Base-by-base conservation (phyloP, 2,113 vertebrate species). In the Chinchilla lanigera region DNA sequence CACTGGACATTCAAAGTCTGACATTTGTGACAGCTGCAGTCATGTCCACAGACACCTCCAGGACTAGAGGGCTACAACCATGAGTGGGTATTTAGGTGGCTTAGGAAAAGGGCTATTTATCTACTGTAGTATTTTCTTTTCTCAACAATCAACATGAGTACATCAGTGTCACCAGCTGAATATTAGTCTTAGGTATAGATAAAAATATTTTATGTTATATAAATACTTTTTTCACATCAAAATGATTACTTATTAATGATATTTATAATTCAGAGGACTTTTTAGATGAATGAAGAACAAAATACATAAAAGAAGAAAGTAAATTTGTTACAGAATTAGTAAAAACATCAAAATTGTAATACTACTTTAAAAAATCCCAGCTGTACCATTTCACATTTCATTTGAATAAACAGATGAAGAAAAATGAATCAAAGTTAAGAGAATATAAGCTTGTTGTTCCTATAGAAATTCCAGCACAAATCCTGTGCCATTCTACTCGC, bases 381-480 rank as follows among this genome's bases (percentile, higher is more conserved):
- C 1, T 44, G 0, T 73, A 65, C 5, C 30, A 91, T 56, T 80
- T 1, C 11, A 67, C 77, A 38, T 88, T 94, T 82, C 11, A 50
- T 54, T 92, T 95, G 77, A 89, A 78, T 71, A 92, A 81, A 87
- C n/a, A 71, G 9, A 75, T 19, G 93, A 86, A 78, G n/a, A 75
- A 52, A 47, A 85, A 94, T 92, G 28, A 92, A 30, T 83, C 47
- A 24, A 60, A 54, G 5, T 77, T 86, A 35, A 82, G 20, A 92
- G 22, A 82, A 7, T 35, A 12, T 26, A 22, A 83, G 13, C 3
- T 58, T 81, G 8, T 4, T 44, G 3, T 83, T 91, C 17, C 28
- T 28, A 19, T 78, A 58, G 22, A 92, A 80, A 69, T 71, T 28
- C 38, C 3, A 47, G 0, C 41, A 86, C 2, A 90, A 16, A 17